These are phyloP conservation scores for Dynastes grantii DNA, from an alignment of 2,888 invertebrate species.

Conservation along the genomic window DNA sequence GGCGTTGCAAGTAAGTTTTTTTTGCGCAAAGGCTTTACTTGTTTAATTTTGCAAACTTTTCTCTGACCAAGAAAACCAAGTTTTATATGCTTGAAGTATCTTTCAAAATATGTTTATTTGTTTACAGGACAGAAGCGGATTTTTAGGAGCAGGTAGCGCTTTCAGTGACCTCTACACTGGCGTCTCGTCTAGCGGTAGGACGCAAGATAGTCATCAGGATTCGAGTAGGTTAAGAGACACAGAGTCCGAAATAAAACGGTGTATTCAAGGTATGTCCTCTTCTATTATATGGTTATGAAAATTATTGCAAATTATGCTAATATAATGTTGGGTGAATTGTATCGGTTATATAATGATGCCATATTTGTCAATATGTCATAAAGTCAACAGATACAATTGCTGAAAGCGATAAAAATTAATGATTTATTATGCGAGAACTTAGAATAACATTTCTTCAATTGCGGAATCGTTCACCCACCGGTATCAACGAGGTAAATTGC, in stretches of 20 bases:
- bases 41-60: no score
- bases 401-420: no score
- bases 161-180: conserved; percentile 80
- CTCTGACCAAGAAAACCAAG: no score
- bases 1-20: conserved; percentile 78
- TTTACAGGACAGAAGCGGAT: conserved; percentile 78
- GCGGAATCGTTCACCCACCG: no score
- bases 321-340: no score
- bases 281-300: not conserved
- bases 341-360: no score
- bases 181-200: conserved; percentile 64
- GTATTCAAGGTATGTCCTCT: conserved; percentile 64
- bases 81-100: not conserved
- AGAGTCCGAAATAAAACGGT: conserved; percentile 66
- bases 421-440: no score
- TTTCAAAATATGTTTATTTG: not conserved
- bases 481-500: no score
- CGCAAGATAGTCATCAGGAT: conserved; percentile 65
- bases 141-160: conserved; percentile 81
- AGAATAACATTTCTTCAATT: no score
- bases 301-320: no score
- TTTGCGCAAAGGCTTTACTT: not conserved
- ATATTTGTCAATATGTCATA: no score
- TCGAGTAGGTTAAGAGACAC: conserved; percentile 66
- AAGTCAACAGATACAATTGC: no score